phyloP scores from a whole-genome alignment of 2,113 vertebrate species.

The Oxyura jamaicensis region DNA sequence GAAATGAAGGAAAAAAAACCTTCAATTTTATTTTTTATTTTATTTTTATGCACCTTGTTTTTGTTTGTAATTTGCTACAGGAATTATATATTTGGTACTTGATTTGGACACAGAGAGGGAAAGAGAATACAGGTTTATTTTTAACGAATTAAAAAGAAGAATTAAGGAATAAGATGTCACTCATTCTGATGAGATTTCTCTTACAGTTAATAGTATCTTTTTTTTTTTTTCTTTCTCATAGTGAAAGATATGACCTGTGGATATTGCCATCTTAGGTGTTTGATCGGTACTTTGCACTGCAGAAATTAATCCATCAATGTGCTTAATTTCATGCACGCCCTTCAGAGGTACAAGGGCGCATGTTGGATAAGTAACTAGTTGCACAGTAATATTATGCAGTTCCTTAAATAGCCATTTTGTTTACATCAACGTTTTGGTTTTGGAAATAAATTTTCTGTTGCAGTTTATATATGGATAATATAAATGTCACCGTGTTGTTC shows the following conservation, averaged over 20 bases:
- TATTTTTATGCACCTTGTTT: not conserved
- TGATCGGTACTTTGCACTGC: not conserved
- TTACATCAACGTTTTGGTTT: not conserved
- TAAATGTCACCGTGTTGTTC: not conserved
- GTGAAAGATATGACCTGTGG: not conserved
- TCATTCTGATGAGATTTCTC: not conserved
- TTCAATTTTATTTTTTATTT: not conserved
- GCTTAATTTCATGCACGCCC: not conserved
- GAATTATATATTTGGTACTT: not conserved
- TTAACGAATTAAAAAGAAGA: not conserved
- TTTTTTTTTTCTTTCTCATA: rapidly evolving
- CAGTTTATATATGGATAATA: not conserved
- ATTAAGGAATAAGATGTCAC: not conserved
- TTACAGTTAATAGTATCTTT: not conserved
- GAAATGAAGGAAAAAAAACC: not conserved
- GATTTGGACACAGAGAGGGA: not conserved
- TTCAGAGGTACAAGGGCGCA: not conserved
- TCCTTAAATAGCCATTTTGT: not conserved
- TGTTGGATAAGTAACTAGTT: not conserved
- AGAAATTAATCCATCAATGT: not conserved
- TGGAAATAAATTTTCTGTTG: not conserved
- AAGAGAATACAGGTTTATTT: not conserved
- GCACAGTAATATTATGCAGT: not conserved
- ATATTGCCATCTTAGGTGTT: not conserved
- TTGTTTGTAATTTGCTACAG: not conserved